These are phyloP conservation scores for Anoplolepis gracilipes DNA, from an alignment of 1,140 invertebrate genomes.

Conservation along the genomic window DNA sequence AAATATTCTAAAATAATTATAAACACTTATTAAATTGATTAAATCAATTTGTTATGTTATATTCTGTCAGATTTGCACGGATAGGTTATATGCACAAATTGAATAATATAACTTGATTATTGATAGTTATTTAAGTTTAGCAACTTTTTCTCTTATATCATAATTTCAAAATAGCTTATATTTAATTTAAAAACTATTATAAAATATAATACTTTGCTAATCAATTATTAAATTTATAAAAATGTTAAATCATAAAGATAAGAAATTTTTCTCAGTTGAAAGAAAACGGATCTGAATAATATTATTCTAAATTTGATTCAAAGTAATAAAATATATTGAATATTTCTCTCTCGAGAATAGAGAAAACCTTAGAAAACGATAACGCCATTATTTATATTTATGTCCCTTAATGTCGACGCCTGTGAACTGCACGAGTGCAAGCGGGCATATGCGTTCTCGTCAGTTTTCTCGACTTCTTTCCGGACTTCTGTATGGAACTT, in stretches of 20 bases:
- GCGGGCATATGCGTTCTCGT: constrained; percentile 48
- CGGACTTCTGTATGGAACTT: constrained; percentile 71
- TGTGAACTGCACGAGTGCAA: constrained; percentile 28
- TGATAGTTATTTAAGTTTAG: background rate
- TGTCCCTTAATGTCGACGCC: constrained; percentile 57
- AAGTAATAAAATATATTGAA: background rate
- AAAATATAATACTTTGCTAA: background rate
- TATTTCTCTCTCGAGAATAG: background rate
- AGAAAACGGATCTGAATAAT: background rate
- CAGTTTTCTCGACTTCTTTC: constrained; percentile 61
- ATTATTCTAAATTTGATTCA: background rate
- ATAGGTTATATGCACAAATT: background rate
- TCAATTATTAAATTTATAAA: background rate
- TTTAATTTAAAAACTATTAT: background rate
- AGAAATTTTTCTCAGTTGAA: background rate
- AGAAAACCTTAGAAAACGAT: background rate
- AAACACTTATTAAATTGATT: background rate
- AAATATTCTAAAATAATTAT: background rate
- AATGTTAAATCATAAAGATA: background rate
- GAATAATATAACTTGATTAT: background rate
- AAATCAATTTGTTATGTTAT: background rate
- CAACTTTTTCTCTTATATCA: background rate
- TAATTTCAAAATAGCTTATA: background rate
- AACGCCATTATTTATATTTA: background rate
- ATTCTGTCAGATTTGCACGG: background rate